Base-by-base conservation (phyloP, 2,888 invertebrate genomes). In the Philonicus albiceps region DNA sequence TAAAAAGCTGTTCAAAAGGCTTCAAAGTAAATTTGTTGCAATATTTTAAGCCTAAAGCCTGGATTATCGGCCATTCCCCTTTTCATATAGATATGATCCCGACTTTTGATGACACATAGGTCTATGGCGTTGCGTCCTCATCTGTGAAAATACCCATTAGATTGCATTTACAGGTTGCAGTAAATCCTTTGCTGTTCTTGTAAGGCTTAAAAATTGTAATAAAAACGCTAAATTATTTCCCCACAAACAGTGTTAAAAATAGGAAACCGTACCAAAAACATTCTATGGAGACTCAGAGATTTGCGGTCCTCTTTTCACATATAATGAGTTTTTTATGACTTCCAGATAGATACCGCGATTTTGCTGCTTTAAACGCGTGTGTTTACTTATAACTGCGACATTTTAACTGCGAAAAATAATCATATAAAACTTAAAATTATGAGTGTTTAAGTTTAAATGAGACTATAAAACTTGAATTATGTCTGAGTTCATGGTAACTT, bases 41-140 rank as follows among this genome's bases (percentile, higher is more conserved):
- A 8, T 37, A 1, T 11, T 37, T 1, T 37, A 37, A 37, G 2
- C 37, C 11, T 11, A 37, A 11, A 37, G 37, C 11, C 37, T 7
- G 37, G 1, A 2, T 37, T 43, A 43, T 43, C 40, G 13, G 3
- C 3, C 13, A 3, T 11, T 53, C 53, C 19, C n/a, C 53, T 53
- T 37, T 37, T 53, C 53, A n/a, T 43, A 2, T n/a, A 53, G 53
- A 53, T 53, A 16, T n/a, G 16, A 43, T 13, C 40, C 0, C 3
- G 3, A 43, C 4, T 16, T 49, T n/a, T 55, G 73, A 86, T 87
- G 87, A 86, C 86, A 86, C 34, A 27, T 83, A 86, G 13, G 7
- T 40, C 13, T 40, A 40, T 75, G 76, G 86, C 86, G 84, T 86
- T 74, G 73, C 86, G 83, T 83, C 86, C 76, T 84, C 86, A 86